Base-by-base conservation (phyloP, 2,113 vertebrate genomes). In the Hassar affinis region DNA sequence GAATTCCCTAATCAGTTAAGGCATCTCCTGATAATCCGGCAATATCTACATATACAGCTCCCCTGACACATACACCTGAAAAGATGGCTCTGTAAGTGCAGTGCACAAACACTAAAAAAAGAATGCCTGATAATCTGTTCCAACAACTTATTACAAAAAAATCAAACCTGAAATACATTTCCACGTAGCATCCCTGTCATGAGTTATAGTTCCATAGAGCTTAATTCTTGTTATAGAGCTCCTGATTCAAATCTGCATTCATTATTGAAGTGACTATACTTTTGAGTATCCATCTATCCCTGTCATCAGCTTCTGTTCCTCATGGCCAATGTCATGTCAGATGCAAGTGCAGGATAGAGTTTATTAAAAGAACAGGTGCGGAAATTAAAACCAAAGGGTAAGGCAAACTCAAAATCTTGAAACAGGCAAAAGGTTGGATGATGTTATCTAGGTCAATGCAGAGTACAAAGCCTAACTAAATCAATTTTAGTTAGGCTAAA, bases 1-100 rank as follows among this genome's bases (percentile, higher is more conserved):
- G 79, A 49, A 64, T 71, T 47, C 75, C 78, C 80, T 84, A 61
- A 85, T 80, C 85, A 82, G 83, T 86, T 38, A 30, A 87, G 83
- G 85, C 49, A 87, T 82, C 85, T 57, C 66, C 30, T 51, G 57
- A 35, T 77, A 85, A 91, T 91, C 89, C 81, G 92, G 79, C 15
- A 66, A 9, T 59, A 51, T 72, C 80, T 56, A 51, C 45, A 77
- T 83, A 88, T 88, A 86, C 80, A 30, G 78, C 35, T 14, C 85
- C 78, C 27, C 59, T 27, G 57, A 27, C 86, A 61, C 33, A 85
- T 81, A 88, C 68, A 25, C 38, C 38, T 42, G 86, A 87, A 59
- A 59, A 25, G 9, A 59, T 3, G 3, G 25, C 59, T 61, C 59
- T 27, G 27, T 12, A 61, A 14, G 59, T 25, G 61, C 59, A 30